Evolutionary conservation across 2,113 vertebrate genomes (phyloP), one percentile per base, ranked within the genome.

Genomic region (Microtus ochrogaster): DNA sequence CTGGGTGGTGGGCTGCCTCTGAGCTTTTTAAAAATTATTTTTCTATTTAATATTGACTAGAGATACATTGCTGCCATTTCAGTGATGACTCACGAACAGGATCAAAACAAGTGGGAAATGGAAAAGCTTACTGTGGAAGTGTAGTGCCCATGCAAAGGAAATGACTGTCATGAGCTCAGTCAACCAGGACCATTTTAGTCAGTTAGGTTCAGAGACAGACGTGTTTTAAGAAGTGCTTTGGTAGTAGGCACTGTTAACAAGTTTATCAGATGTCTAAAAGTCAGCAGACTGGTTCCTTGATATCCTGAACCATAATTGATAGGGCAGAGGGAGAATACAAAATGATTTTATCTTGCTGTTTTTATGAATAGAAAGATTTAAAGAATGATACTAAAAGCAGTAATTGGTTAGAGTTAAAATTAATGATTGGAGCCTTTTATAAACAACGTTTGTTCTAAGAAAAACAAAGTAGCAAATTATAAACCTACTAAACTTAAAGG

Each of bases 381-480:
- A 82, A 90, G 70, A 82, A 19, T 55, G 10, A 30, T 88, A 73
- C 41, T 81, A 65, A 91, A 65, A 65, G 24, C 52, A 61, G 74
- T 85, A 52, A 26, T 52, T 52, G 68, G 28, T 33, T 33, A 13
- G 8, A 36, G 26, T 74, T 72, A 26, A 89, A 82, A 68, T 63
- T 19, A 88, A 39, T 17, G 55, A 47, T 70, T 87, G 22, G 70
- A 41, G 41, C n/a, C 74, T 81, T 22, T 79, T 84, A 77, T 49
- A 30, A 95, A 52, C 28, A n/a, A 39, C 65, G 8, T 90, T 90
- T 90, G 36, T 93, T 87, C 36, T 82, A 49, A 83, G 55, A 78
- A 92, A 52, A 96, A 76, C 28, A 73, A 61, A n/a, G 77, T 58
- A 77, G 77, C 68, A 47, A 92, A 72, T 70, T 41, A n/a, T 36